A percentile compares a stretch with the other conserved stretches of the same genome.
Conservation (phyloP, 2,113 vertebrate genomes). For the Delphinapterus leucas region DNA sequence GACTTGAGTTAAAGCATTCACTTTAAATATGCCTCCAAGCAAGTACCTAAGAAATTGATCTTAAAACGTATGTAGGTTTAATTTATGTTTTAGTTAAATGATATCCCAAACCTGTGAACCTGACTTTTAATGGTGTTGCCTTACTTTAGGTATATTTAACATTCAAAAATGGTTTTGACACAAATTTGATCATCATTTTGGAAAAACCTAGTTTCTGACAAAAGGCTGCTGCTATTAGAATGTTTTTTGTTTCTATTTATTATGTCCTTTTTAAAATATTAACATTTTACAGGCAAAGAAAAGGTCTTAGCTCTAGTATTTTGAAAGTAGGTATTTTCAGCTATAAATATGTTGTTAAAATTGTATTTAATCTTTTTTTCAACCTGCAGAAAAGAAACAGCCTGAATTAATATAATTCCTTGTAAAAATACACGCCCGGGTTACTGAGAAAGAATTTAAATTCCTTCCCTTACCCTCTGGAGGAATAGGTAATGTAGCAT, state of each 20-base stretch:
- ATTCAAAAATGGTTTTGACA: background rate
- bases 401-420: background rate
- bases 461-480: background rate
- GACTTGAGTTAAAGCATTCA: background rate
- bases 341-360: background rate
- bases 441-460: background rate
- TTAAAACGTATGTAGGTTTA: background rate
- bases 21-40: background rate
- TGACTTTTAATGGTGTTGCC: background rate
- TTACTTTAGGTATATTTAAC: background rate
- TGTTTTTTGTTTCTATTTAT: background rate
- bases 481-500: background rate
- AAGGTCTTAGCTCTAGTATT: background rate
- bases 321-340: conserved; percentile 20
- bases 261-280: background rate
- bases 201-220: background rate
- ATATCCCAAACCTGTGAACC: background rate
- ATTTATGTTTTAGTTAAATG: conserved; percentile 11
- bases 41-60: background rate
- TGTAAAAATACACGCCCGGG: background rate
- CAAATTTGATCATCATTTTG: background rate
- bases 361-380: background rate
- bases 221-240: background rate
- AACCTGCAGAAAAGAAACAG: background rate
- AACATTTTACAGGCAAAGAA: background rate